Conservation (phyloP, 2,113 vertebrate species). For the Grammomys surdaster region DNA sequence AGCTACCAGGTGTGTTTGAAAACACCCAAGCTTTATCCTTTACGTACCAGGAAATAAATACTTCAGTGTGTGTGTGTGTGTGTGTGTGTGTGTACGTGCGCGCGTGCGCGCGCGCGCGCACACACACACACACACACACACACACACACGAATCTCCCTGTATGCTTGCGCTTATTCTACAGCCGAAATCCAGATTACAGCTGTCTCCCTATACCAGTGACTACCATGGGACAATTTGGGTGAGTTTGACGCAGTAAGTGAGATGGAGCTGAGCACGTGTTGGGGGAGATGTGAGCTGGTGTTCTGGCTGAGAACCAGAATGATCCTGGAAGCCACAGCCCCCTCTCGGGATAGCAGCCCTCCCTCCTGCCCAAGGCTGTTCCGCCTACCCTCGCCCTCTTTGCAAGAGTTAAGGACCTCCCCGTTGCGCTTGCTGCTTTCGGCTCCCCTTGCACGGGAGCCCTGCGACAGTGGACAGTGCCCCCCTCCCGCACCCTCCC, state of each 20-base stretch:
- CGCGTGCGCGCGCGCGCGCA: not conserved
- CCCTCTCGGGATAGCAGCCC: not conserved
- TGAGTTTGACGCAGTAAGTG: constrained; percentile 27
- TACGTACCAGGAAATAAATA: constrained; percentile 66
- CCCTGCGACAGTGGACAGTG: constrained; percentile 57
- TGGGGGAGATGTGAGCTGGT: not conserved
- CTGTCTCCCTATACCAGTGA: not conserved
- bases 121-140: no score
- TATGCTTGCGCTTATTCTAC: not conserved
- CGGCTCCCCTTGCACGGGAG: constrained; percentile 36
- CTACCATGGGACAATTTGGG: not conserved
- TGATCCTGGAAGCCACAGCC: not conserved
- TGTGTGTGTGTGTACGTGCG: not conserved
- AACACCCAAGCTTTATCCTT: constrained; percentile 47
- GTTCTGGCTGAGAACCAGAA: not conserved
- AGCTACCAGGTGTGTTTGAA: constrained; percentile 73
- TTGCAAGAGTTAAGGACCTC: constrained; percentile 82
- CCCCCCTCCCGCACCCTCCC: not conserved
- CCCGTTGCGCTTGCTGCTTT: not conserved
- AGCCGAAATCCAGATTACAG: not conserved
- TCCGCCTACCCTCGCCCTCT: constrained; percentile 47
- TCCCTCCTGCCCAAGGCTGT: not conserved
- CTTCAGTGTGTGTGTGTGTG: not conserved
- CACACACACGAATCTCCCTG: not conserved
- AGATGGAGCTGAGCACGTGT: not conserved